Conservation (phyloP, 2,888 invertebrate genomes). For the Rosalia funebris region DNA sequence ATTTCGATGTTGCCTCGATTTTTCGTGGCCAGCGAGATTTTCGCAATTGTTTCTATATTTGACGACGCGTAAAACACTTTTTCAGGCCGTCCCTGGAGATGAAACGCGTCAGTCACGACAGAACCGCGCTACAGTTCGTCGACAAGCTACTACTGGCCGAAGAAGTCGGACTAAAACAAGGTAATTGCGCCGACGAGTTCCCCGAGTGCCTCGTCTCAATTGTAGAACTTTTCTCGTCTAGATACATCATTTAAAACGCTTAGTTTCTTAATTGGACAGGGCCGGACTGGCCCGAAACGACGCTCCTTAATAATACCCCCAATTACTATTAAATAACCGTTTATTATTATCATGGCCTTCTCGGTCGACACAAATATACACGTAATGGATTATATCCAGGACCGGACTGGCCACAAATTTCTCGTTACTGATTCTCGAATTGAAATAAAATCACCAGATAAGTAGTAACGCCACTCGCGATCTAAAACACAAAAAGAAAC, state of each 20-base stretch:
- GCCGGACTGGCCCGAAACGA: background rate
- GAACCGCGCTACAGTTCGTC: slow-evolving; percentile 34
- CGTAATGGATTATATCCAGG: too few species aligned
- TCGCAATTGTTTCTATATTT: background rate
- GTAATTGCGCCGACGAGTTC: slow-evolving; percentile 47
- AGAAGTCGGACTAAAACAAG: slow-evolving; percentile 42
- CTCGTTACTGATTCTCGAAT: slow-evolving; percentile 19
- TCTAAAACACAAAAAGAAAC: slow-evolving; percentile 15
- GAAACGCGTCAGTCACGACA: slow-evolving; percentile 7
- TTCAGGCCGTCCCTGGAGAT: slow-evolving; percentile 52
- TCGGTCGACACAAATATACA: too few species aligned
- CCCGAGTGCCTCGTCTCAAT: slow-evolving; percentile 51
- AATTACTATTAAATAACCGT: too few species aligned
- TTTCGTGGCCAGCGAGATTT: too few species aligned
- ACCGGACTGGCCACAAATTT: too few species aligned
- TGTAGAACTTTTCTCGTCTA: slow-evolving; percentile 50
- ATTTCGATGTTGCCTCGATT: too few species aligned
- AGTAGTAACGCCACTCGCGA: slow-evolving; percentile 25
- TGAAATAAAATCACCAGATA: slow-evolving; percentile 34
- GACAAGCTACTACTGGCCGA: slow-evolving; percentile 48
- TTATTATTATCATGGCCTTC: too few species aligned
- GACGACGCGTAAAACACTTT: too few species aligned
- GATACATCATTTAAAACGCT: slow-evolving; percentile 43
- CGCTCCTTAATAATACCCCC: background rate
- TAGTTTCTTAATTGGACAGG: background rate